Evolutionary conservation across 2,113 vertebrate species (phyloP).

Genomic region (Microcebus ravelobensis): DNA sequence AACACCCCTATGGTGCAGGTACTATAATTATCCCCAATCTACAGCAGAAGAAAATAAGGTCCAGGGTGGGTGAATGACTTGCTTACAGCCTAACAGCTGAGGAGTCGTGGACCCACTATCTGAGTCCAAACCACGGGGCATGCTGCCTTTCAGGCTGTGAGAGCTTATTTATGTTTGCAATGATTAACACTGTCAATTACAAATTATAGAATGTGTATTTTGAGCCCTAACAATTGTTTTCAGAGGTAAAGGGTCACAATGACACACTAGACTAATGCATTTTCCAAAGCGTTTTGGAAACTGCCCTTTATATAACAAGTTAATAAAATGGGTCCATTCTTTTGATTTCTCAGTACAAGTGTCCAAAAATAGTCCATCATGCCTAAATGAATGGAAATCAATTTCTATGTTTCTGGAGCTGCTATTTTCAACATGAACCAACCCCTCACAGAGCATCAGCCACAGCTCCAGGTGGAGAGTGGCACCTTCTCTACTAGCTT

Average conservation of each 20-base stretch:
- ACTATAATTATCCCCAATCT: not conserved
- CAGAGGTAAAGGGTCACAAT: not conserved
- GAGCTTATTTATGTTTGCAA: not conserved
- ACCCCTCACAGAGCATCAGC: not conserved
- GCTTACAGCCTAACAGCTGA: not conserved
- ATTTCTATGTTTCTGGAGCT: not conserved
- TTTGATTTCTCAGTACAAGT: not conserved
- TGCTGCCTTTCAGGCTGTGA: not conserved
- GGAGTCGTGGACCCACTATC: accelerated
- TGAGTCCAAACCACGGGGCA: not conserved
- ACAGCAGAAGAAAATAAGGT: not conserved
- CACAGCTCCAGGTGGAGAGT: not conserved
- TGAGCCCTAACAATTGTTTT: not conserved
- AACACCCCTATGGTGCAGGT: not conserved
- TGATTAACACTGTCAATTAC: not conserved
- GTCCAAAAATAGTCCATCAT: not conserved
- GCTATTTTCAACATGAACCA: not conserved
- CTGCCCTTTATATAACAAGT: not conserved
- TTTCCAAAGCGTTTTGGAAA: constrained; percentile 3
- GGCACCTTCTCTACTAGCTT: not conserved
- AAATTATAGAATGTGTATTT: not conserved
- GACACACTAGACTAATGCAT: not conserved
- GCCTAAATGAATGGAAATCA: not conserved
- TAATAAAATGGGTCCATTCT: not conserved
- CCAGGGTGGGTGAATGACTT: not conserved